Evolutionary conservation across 2,113 vertebrate genomes (phyloP).

Genomic region (Sinosuthora webbiana): DNA sequence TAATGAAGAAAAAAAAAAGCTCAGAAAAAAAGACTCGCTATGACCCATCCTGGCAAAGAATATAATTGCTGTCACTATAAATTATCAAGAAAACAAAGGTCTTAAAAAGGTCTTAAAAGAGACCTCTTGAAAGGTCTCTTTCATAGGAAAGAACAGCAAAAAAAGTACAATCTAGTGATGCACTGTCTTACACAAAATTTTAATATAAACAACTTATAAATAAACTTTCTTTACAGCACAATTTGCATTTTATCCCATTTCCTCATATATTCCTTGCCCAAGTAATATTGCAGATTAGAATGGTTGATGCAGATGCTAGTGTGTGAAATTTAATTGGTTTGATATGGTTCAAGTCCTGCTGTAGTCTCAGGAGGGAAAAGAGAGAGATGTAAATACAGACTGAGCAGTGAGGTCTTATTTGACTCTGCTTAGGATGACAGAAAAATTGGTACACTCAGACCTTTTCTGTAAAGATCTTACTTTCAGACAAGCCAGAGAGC

Average conservation of each 20-base stretch:
- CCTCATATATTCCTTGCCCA: not conserved
- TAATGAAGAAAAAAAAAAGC: conserved; percentile 7
- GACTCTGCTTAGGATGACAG: not conserved
- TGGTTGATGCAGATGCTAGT: not conserved
- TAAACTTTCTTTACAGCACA: not conserved
- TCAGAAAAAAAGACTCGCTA: not conserved
- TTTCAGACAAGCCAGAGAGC: not conserved
- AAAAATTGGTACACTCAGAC: not conserved
- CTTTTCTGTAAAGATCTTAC: not conserved
- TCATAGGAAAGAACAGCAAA: not conserved
- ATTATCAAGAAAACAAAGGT: not conserved
- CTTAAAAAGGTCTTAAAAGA: too few species aligned
- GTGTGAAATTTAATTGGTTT: not conserved
- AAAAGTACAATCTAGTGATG: not conserved
- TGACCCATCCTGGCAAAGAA: not conserved
- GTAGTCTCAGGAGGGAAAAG: not conserved
- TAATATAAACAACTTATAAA: not conserved
- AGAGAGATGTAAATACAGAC: not conserved
- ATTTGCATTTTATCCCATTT: not conserved
- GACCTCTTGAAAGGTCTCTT: too few species aligned
- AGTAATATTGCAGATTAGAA: not conserved
- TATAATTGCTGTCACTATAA: not conserved
- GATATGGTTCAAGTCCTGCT: not conserved
- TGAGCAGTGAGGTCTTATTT: not conserved
- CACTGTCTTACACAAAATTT: not conserved